These are phyloP conservation scores for Aurelia sp. DNA, from an alignment of 30 jellyfish, hydroid and myxozoan species.

Conservation along the genomic window DNA sequence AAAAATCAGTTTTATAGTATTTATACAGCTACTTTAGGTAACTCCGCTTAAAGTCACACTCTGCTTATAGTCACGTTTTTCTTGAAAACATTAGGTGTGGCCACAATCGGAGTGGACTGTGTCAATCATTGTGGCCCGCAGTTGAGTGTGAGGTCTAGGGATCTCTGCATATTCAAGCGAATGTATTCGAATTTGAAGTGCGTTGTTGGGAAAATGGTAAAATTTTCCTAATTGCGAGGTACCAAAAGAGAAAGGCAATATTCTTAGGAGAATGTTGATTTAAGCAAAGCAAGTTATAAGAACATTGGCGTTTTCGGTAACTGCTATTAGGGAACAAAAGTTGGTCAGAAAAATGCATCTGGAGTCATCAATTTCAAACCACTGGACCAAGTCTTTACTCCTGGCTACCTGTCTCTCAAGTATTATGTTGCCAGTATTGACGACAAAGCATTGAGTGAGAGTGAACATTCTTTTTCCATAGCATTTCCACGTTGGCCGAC, in stretches of 20 bases:
- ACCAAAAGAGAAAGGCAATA: constrained; percentile 37
- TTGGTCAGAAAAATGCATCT: neutral
- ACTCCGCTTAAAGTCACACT: too few relatives aligned
- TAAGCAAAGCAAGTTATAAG: constrained; percentile 5
- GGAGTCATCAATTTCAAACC: constrained; percentile 14
- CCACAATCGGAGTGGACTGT: too few relatives aligned
- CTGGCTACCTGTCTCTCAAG: neutral
- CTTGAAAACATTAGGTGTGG: too few relatives aligned
- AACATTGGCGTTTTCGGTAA: constrained; percentile 17
- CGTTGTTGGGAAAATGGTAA: constrained; percentile 10
- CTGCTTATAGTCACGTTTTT: too few relatives aligned
- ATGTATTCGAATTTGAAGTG: neutral
- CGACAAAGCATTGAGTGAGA: constrained; percentile 6
- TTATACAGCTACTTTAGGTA: too few relatives aligned
- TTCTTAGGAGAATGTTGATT: constrained; percentile 34
- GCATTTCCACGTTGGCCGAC: too few relatives aligned
- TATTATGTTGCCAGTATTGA: constrained; percentile 15
- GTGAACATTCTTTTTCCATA: neutral
- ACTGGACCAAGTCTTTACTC: constrained; percentile 33
- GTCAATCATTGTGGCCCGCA: constrained; percentile 17
- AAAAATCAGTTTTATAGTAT: too few relatives aligned
- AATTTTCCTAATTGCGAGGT: constrained; percentile 41
- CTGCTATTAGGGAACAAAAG: constrained; percentile 27
- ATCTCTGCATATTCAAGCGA: constrained; percentile 25
- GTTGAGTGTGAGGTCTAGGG: constrained; percentile 33